phyloP scores from a whole-genome alignment of 2,797 vertebrate genomes.

The Cyprinodon diabolis region DNA sequence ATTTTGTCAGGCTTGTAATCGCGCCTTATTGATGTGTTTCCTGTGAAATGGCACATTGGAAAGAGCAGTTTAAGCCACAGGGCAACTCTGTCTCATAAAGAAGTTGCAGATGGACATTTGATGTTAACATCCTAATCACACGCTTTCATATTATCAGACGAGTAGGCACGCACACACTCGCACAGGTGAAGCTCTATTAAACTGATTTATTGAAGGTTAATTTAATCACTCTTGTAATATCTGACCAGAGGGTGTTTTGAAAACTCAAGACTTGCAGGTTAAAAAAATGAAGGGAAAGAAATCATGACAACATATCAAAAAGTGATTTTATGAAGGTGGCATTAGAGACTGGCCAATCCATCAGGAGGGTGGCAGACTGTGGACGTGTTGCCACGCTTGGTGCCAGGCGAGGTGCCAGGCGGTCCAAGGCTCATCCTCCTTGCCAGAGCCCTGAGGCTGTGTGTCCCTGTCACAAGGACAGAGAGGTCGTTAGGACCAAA shows the following conservation, averaged over 20 bases:
- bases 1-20: slow-evolving; percentile 81
- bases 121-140: slow-evolving; percentile 59
- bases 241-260: slow-evolving; percentile 72
- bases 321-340: slow-evolving; percentile 78
- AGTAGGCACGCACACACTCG: slow-evolving; percentile 46
- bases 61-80: slow-evolving; percentile 73
- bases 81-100: slow-evolving; percentile 61
- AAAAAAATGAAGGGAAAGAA: slow-evolving; percentile 57
- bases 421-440: slow-evolving; percentile 73
- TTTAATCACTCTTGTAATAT: slow-evolving; percentile 77
- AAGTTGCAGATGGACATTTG: slow-evolving; percentile 62
- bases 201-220: slow-evolving; percentile 79
- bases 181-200: slow-evolving; percentile 70
- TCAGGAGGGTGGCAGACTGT: slow-evolving; percentile 73
- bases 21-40: slow-evolving; percentile 80
- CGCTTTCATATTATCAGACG: slow-evolving; percentile 46
- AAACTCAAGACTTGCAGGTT: slow-evolving; percentile 56
- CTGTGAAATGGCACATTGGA: slow-evolving; percentile 73
- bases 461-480: slow-evolving; percentile 79
- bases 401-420: slow-evolving; percentile 80
- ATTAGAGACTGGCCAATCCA: slow-evolving; percentile 73
- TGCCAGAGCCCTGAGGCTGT: slow-evolving; percentile 78
- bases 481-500: slow-evolving; percentile 78
- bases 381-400: slow-evolving; percentile 72
- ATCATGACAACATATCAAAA: slow-evolving; percentile 80